Evolutionary conservation across 1,140 invertebrate genomes (phyloP), one percentile per base, ranked within the genome.

Genomic region (Zelostemma sp.): DNA sequence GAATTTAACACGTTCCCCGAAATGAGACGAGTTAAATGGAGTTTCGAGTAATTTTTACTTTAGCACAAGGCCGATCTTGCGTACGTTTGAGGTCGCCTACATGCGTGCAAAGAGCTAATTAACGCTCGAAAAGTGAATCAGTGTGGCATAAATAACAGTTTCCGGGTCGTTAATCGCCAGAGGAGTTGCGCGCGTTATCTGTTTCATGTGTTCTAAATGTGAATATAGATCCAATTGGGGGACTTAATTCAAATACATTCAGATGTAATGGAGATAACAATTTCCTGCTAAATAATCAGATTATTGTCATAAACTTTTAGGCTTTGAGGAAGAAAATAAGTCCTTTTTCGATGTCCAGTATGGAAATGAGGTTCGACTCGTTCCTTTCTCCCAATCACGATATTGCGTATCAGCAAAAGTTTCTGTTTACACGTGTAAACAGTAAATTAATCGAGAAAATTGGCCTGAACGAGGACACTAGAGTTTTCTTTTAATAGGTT

Each of bases 111-210:
- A 67, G 63, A 63, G 72, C 63, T 73, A 70, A 73, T 73, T 73
- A 73, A 69, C 59, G 67, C 67, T 69, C 56, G 63, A 73, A 73
- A 73, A 73, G 67, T 73, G 67, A 73, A 69, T 69, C 71, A 63
- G 59, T 58, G 71, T 67, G 60, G 66, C 56, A 73, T 73, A 73
- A 73, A 73, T 73, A 73, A 73, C 66, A 51, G 57, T 64, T 73
- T 73, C 71, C 71, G 71, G 66, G 62, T 73, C 71, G 66, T 73
- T 73, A 66, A 73, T 73, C 62, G 71, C 53, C 55, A 73, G 71
- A 73, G 51, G 61, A 69, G 72, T 55, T 62, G 59, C 59, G 59
- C 57, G 57, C 35, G 56, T 63, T 67, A 69, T 69, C 62, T 69
- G 48, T 60, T 66, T 60, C 54, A 58, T 55, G 59, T 63, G 58